Base-by-base conservation (phyloP, 1,140 invertebrate species). In the Globodera ellingtonae region DNA sequence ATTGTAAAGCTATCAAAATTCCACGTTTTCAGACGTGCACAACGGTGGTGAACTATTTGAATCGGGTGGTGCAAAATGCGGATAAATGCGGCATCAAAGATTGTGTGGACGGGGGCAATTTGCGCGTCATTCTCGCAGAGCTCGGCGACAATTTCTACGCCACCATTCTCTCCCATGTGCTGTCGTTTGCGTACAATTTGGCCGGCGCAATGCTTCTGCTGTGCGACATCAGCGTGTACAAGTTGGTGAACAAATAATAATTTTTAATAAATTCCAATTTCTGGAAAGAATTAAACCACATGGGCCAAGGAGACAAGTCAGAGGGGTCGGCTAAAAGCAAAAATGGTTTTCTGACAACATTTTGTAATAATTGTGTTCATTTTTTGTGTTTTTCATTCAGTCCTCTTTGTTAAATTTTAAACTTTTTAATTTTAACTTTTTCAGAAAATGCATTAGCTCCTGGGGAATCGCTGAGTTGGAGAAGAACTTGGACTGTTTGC, bases 171-270 rank as follows among this genome's bases (percentile, higher is more conserved):
- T 95, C 98, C 85, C 97, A 99, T 91, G 91, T 98, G 65, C 93
- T 94, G 83, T 94, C 95, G 85, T 98, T 95, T 92, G 94, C 95
- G 87, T 99, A 97, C 87, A 98, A 95, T 91, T 95, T 94, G 24
- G 93, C 95, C 79, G 97, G 94, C 94, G 96, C 95, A 4, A 97
- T 98, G 94, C 94, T 95, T 89, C 94, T 94, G 3, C 97, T 99
- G 81, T 98, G 95, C 91, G 97, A 99, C 92, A 94, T 99, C 75
- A 98, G 97, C 88, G 97, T 98, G 89, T 93, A 93, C 89, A 92
- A 95, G 50, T 95, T 93, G 89, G 94, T 74, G 13, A 21, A 67
- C 48, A 48, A 70, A 56, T 44, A 56, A 50, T n/a, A n/a, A n/a
- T n/a, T 71, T 73, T 83, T 35, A 35, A 3, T 35, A 35, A 35